Conservation (phyloP, 2,888 invertebrate genomes). For the Litoditis marina region DNA sequence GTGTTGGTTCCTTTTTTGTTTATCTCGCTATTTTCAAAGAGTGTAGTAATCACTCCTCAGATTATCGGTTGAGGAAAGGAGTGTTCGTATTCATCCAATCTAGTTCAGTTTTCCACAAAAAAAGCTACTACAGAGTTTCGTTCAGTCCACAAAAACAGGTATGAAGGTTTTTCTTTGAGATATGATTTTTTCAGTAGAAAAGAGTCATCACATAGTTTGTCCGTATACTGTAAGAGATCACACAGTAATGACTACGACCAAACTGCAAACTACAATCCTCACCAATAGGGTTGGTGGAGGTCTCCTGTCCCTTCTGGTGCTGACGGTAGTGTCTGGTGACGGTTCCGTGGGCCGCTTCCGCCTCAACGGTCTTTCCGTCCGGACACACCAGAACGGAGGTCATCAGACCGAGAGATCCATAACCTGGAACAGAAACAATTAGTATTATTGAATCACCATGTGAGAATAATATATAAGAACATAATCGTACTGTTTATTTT, state of each 20-base stretch:
- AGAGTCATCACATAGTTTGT: too few species aligned
- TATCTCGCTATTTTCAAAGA: too few species aligned
- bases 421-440: conserved; percentile 64
- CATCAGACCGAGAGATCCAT: conserved; percentile 90
- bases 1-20: too few species aligned
- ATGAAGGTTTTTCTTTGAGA: not conserved
- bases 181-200: not conserved
- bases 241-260: not conserved
- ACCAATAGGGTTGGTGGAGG: conserved; percentile 95
- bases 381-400: conserved; percentile 94
- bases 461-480: not conserved
- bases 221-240: too few species aligned
- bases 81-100: too few species aligned
- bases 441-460: not conserved
- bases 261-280: conserved; percentile 25
- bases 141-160: too few species aligned
- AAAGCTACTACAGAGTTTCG: too few species aligned
- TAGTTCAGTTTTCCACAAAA: too few species aligned
- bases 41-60: too few species aligned
- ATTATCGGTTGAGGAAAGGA: too few species aligned
- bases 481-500: too few species aligned
- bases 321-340: conserved; percentile 81
- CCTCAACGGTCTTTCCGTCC: conserved; percentile 94
- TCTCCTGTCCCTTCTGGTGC: conserved; percentile 79
- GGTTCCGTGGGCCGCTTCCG: conserved; percentile 97